Base-by-base conservation (phyloP, 1,140 invertebrate genomes). In the Drosophila nikananu region DNA sequence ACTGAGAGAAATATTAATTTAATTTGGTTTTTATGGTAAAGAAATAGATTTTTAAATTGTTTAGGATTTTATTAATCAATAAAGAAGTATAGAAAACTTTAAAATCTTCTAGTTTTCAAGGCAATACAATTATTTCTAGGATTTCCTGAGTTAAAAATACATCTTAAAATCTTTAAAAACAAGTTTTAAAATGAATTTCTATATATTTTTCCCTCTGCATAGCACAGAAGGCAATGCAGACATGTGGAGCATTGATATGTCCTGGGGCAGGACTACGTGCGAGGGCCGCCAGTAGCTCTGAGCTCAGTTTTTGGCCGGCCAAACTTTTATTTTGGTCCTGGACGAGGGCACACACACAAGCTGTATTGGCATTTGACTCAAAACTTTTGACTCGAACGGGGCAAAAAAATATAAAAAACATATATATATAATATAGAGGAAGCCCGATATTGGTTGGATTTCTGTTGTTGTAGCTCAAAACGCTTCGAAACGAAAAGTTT, bases 321-420 rank as follows among this genome's bases (percentile, higher is more conserved):
- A 79, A 57, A 80, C 80, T 70, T 73, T 73, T 73, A 73, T 73
- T 73, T 74, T 52, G 67, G 68, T 23, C 42, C 61, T 41, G 55
- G 61, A 46, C 51, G 46, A 58, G 59, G 59, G 27, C 73, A 51
- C 68, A 49, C 46, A 63, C 72, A 70, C 83, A 87, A 87, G 83
- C 84, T 81, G 86, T 87, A 90, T 90, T 89, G 86, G 84, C 84
- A 89, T 89, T 89, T 89, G 78, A 84, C 81, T 89, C 81, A 80
- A 90, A 89, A 89, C 84, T 87, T 87, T 87, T 84, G 65, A 80
- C 73, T 87, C 60, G 15, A 48, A 41, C n/a, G 37, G 46, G 13
- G n/a, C 39, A 67, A 54, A 57, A 37, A 54, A 58, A 63, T 63
- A 35, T 39, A 54, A 32, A 58, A 54, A 25, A 59, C 15, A 41